phyloP scores from a whole-genome alignment of 2,888 invertebrate species.

The Dascillus cervinus region DNA sequence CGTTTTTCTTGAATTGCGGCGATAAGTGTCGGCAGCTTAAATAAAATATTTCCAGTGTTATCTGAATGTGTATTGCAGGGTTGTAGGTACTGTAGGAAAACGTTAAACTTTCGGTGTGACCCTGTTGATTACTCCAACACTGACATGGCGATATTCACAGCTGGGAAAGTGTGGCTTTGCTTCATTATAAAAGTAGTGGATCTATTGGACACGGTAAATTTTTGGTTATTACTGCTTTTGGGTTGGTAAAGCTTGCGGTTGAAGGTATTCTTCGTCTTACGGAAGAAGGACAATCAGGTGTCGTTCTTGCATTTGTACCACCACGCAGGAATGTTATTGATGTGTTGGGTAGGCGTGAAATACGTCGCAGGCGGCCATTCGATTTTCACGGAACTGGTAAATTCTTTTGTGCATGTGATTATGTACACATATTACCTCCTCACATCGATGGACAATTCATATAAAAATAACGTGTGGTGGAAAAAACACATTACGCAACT shows the following conservation, averaged over 20 bases:
- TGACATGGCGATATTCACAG: constrained; percentile 52
- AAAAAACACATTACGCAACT: constrained; percentile 79
- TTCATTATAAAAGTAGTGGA: no score
- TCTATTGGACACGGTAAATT: constrained; percentile 52
- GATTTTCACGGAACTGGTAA: constrained; percentile 55
- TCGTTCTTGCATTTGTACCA: constrained; percentile 82
- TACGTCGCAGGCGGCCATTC: constrained; percentile 63
- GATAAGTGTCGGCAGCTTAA: no score
- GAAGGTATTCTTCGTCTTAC: constrained; percentile 69
- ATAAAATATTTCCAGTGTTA: no score
- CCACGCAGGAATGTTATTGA: constrained; percentile 71
- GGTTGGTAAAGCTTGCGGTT: no score
- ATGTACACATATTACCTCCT: constrained; percentile 81
- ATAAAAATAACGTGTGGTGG: constrained; percentile 70
- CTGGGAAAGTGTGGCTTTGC: no score
- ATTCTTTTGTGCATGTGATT: constrained; percentile 66
- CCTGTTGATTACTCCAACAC: constrained; percentile 59
- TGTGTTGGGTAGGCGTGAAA: constrained; percentile 55
- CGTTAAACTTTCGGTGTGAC: constrained; percentile 54
- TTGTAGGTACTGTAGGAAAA: no score
- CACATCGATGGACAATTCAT: constrained; percentile 61
- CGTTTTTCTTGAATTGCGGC: no score
- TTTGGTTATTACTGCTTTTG: no score
- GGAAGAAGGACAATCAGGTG: constrained; percentile 75
- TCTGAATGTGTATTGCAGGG: no score